phyloP scores from a whole-genome alignment of 2,888 invertebrate genomes.

The Pristionchus entomophagus region DNA sequence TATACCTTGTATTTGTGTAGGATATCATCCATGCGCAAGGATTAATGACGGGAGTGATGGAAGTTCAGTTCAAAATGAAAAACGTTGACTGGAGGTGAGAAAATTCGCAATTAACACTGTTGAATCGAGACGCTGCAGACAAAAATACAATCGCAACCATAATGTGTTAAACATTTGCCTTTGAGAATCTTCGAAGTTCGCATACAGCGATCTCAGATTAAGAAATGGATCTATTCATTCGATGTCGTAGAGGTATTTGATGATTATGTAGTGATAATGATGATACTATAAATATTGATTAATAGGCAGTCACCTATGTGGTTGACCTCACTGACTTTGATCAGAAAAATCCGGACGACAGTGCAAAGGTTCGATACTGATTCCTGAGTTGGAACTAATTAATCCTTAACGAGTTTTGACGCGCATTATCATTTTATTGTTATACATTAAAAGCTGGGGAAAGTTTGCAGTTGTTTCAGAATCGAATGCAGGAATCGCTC shows the following conservation, averaged over 20 bases:
- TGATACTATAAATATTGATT: no score
- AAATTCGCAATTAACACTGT: neutral
- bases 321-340: conserved; percentile 99
- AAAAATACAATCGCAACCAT: neutral
- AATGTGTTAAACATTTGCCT: neutral
- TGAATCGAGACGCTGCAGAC: neutral
- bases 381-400: no score
- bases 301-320: conserved; percentile 86
- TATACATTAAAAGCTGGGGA: no score
- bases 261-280: neutral
- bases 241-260: conserved; percentile 89
- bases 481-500: conserved; percentile 55
- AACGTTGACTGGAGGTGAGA: no score
- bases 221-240: conserved; percentile 96
- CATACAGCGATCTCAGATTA: conserved; percentile 82
- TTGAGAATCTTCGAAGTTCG: conserved; percentile 97
- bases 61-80: neutral
- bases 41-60: neutral
- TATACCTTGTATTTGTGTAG: neutral
- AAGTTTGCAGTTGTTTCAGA: conserved; percentile 48
- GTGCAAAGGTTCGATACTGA: conserved; percentile 99
- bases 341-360: conserved; percentile 99
- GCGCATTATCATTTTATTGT: no score
- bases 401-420: no score
- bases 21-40: neutral